These are phyloP conservation scores for Mimachlamys varia DNA, from an alignment of 2,888 invertebrate species.

Conservation along the genomic window DNA sequence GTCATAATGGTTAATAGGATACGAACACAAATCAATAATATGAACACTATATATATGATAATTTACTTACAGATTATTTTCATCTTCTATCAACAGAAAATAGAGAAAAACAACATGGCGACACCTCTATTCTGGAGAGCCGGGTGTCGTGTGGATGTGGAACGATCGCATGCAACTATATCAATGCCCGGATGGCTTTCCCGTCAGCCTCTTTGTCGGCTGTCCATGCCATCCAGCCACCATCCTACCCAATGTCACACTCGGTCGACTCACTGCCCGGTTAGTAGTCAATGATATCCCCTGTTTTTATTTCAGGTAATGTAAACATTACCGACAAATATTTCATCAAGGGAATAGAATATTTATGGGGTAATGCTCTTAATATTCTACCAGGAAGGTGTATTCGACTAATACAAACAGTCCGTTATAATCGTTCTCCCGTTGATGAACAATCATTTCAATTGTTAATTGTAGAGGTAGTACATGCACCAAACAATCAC, in stretches of 20 bases:
- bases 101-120: conserved; percentile 3
- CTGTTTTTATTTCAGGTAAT: neutral
- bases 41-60: too few relatives aligned
- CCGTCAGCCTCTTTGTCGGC: conserved; percentile 66
- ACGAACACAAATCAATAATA: too few relatives aligned
- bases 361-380: too few relatives aligned
- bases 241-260: conserved; percentile 66
- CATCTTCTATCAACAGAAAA: neutral
- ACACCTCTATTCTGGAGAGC: neutral
- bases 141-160: conserved; percentile 43
- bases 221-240: conserved; percentile 74
- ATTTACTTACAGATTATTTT: neutral
- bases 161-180: neutral
- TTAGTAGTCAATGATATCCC: conserved; percentile 49
- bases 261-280: conserved; percentile 71
- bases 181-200: conserved; percentile 52
- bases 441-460: too few relatives aligned
- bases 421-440: too few relatives aligned
- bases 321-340: neutral
- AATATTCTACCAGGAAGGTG: too few relatives aligned
- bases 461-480: too few relatives aligned
- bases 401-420: too few relatives aligned
- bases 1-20: too few relatives aligned
- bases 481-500: too few relatives aligned
- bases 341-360: too few relatives aligned